Conservation (phyloP, 2,797 vertebrate species). For the Mionectes olivaceus region DNA sequence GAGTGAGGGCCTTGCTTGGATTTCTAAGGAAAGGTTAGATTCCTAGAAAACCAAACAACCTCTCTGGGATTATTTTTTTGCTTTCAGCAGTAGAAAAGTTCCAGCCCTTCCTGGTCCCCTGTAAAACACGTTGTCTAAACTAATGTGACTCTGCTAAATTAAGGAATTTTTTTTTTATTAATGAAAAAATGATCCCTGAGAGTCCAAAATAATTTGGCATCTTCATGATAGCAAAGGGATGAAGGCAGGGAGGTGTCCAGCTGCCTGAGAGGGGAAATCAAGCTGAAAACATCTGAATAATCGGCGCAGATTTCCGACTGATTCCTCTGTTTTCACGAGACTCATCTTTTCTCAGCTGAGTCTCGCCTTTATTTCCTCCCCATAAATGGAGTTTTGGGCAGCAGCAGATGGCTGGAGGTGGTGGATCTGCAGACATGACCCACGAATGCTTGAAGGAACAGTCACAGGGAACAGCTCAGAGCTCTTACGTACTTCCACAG, state of each 20-base stretch:
- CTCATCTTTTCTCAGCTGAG: neutral
- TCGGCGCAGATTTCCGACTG: neutral
- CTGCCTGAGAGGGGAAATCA: neutral
- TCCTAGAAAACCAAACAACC: neutral
- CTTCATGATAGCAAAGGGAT: neutral
- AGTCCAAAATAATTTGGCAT: neutral
- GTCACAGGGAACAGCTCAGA: neutral
- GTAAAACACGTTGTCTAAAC: neutral
- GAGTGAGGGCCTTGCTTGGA: neutral
- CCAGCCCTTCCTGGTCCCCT: neutral
- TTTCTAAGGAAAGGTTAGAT: neutral
- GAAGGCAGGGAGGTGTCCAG: neutral
- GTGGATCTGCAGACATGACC: neutral
- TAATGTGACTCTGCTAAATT: neutral
- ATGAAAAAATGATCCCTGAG: neutral
- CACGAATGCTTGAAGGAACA: neutral
- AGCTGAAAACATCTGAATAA: neutral
- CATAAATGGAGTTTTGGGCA: neutral
- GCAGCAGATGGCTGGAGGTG: neutral
- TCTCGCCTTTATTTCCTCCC: neutral
- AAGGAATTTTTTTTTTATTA: neutral
- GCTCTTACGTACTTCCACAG: neutral
- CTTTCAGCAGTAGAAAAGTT: neutral
- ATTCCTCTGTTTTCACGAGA: neutral
- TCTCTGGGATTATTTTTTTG: neutral